Evolutionary conservation across 2,797 vertebrate species (phyloP).

Genomic region (Xiphorhynchus erythropygius): DNA sequence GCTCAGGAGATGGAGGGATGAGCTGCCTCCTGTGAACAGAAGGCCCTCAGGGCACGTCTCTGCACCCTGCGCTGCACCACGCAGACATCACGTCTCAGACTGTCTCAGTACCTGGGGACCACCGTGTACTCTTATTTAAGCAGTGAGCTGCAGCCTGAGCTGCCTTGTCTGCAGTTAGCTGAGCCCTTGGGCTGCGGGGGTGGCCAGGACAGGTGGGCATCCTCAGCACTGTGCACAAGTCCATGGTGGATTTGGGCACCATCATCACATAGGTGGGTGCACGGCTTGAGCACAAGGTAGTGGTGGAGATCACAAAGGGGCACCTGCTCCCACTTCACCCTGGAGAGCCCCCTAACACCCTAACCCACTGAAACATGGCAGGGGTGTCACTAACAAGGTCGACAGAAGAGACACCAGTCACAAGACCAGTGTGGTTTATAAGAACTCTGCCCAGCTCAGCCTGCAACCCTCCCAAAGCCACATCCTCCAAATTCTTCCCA

Average conservation of each 20-base stretch:
- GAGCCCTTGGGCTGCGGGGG: background rate
- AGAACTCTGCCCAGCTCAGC: background rate
- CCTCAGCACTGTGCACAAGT: background rate
- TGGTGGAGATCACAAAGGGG: background rate
- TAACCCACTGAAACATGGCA: background rate
- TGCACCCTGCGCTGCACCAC: background rate
- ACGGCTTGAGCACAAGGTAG: fast-evolving
- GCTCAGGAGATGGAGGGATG: background rate
- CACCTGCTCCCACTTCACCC: background rate
- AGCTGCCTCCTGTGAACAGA: background rate
- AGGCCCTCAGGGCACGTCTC: background rate
- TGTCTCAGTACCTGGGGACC: background rate
- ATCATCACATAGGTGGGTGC: fast-evolving
- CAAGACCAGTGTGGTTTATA: background rate
- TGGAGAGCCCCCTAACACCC: background rate
- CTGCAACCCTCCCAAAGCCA: background rate
- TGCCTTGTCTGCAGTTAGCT: background rate
- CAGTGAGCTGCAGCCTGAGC: background rate
- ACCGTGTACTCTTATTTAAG: background rate
- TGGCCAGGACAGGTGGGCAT: background rate
- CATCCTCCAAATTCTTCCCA: background rate
- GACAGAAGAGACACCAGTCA: background rate
- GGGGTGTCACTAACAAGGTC: background rate
- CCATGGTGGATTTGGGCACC: background rate
- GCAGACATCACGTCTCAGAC: background rate